Percentiles rank a stretch among this genome's conserved stretches.
Evolutionary conservation across 92 coral and sea anemone species (phyloP).

Genomic region (Epizoanthus rinbou): DNA sequence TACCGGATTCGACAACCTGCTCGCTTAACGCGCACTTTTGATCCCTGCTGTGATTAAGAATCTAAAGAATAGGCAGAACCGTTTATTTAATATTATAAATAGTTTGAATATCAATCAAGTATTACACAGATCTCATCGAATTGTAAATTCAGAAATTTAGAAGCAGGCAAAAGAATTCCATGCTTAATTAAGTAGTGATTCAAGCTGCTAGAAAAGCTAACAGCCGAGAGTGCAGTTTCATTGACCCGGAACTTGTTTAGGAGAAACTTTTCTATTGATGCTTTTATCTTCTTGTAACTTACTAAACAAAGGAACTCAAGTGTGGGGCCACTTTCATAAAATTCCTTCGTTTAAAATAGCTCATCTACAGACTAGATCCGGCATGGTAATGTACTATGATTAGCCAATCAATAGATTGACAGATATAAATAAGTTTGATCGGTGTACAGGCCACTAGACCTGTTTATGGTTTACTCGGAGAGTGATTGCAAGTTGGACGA

Average conservation of each 20-base stretch:
- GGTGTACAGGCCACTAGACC: not conserved
- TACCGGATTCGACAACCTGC: not conserved
- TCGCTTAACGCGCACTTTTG: not conserved
- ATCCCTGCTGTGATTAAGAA: not conserved
- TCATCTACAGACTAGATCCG: not conserved
- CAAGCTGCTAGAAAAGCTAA: slow-evolving; percentile 5
- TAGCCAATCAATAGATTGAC: slow-evolving; percentile 16
- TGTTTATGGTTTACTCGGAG: not conserved
- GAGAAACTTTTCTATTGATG: slow-evolving; percentile 14
- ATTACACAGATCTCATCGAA: not conserved
- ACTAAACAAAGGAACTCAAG: slow-evolving; percentile 26
- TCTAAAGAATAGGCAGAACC: not conserved
- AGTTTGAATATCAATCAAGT: not conserved
- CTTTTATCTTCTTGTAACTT: slow-evolving; percentile 8
- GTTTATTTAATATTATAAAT: not conserved
- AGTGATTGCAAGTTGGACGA: not conserved
- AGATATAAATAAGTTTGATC: slow-evolving; percentile 22
- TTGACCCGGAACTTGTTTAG: slow-evolving; percentile 33
- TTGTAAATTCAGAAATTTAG: not conserved
- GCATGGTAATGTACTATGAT: slow-evolving; percentile 25
- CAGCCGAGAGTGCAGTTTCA: not conserved
- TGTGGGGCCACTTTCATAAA: slow-evolving; percentile 17
- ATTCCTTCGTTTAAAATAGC: slow-evolving; percentile 42
- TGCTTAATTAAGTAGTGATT: slow-evolving; percentile 16
- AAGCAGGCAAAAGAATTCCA: slow-evolving; percentile 17